Percentiles rank a stretch among this genome's conserved stretches.
Conservation (phyloP, 2,888 invertebrate species). For the Drosophila subquinaria region DNA sequence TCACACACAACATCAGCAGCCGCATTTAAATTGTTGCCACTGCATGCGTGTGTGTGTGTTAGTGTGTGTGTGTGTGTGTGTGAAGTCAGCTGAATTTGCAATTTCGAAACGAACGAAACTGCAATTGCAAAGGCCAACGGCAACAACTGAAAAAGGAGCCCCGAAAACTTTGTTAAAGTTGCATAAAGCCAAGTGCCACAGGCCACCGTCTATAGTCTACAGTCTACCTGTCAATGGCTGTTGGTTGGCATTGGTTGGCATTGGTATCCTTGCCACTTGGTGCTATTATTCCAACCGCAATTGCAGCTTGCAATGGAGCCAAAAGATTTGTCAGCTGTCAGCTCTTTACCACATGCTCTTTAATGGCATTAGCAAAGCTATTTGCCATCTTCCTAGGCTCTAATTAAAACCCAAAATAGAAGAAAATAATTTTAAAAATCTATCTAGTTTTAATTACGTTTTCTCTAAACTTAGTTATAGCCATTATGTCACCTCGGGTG, state of each 20-base stretch:
- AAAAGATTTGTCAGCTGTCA: conserved; percentile 18
- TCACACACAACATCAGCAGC: conserved; percentile 28
- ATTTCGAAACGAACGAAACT: conserved; percentile 42
- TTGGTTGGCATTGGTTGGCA: not conserved
- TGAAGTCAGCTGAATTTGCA: conserved; percentile 59
- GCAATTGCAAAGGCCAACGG: conserved; percentile 35
- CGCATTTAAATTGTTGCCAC: conserved; percentile 27
- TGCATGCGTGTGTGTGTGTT: conserved; percentile 15
- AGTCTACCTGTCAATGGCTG: conserved; percentile 38
- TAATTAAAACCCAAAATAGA: conserved; percentile 6
- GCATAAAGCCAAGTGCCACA: conserved; percentile 44
- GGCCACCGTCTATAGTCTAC: conserved; percentile 9
- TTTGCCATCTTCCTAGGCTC: not conserved
- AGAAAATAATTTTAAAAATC: not conserved
- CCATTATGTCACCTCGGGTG: too few relatives aligned
- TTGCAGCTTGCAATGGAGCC: conserved; percentile 10
- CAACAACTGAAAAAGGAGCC: conserved; percentile 33
- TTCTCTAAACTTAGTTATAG: not conserved
- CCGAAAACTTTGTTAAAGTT: conserved; percentile 48
- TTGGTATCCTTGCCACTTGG: not conserved
- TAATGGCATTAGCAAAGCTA: conserved; percentile 4
- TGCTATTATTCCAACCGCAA: conserved; percentile 10
- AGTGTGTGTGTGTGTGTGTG: conserved; percentile 30
- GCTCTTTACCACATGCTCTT: conserved; percentile 14
- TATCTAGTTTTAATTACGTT: not conserved